These are phyloP conservation scores for Panzeria rudis DNA, from an alignment of 2,888 invertebrate species.

Conservation along the genomic window DNA sequence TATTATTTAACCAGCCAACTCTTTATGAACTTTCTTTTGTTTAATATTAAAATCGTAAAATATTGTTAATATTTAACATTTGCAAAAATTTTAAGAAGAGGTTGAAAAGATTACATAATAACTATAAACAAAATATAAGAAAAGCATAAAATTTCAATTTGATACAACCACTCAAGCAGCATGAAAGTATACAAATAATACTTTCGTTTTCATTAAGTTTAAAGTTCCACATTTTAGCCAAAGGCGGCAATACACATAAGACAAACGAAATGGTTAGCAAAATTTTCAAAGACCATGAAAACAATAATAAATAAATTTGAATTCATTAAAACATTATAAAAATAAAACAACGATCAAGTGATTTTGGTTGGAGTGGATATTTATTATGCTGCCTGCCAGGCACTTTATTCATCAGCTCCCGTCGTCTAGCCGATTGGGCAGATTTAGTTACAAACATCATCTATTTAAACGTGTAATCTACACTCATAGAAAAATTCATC, in stretches of 20 bases:
- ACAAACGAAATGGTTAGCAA: slow-evolving; percentile 14
- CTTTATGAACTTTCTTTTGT: slow-evolving; percentile 53
- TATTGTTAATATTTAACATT: neutral
- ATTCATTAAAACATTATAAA: neutral
- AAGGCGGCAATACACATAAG: neutral
- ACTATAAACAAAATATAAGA: slow-evolving; percentile 7
- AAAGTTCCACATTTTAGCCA: slow-evolving; percentile 16
- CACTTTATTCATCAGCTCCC: too few relatives aligned
- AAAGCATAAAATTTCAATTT: neutral
- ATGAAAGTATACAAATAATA: slow-evolving; percentile 18
- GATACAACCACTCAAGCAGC: neutral
- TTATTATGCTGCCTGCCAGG: too few relatives aligned
- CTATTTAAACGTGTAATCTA: too few relatives aligned
- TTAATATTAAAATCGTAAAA: neutral
- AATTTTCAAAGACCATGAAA: neutral
- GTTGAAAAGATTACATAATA: slow-evolving; percentile 14
- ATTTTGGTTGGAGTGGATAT: too few relatives aligned
- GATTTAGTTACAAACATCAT: too few relatives aligned
- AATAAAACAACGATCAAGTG: too few relatives aligned
- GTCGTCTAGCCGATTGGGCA: too few relatives aligned
- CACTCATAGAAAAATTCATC: too few relatives aligned
- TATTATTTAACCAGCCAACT: slow-evolving; percentile 42
- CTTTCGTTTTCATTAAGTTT: slow-evolving; percentile 35
- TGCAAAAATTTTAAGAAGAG: slow-evolving; percentile 21
- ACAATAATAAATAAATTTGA: neutral